phyloP scores from a whole-genome alignment of 2,888 invertebrate genomes.

The Cantharis rufa region DNA sequence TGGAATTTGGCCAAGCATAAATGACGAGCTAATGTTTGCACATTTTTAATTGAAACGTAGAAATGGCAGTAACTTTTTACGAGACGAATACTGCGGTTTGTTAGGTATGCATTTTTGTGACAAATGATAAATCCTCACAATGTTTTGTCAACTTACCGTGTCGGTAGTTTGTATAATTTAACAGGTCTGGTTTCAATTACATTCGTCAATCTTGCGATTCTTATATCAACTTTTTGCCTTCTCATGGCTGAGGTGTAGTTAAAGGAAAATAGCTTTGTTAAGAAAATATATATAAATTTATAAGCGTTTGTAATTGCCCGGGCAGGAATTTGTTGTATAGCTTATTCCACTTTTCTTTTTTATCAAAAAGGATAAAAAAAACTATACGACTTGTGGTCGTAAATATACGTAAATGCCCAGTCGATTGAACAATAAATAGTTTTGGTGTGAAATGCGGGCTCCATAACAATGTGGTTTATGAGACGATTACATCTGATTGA shows the following conservation, averaged over 20 bases:
- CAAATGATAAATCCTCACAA: conserved; percentile 49
- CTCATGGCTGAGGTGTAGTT: neutral
- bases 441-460: conserved; percentile 39
- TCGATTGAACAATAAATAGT: conserved; percentile 46
- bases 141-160: conserved; percentile 50
- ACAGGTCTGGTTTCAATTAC: conserved; percentile 45
- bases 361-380: conserved; percentile 7
- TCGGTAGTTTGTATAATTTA: conserved; percentile 47
- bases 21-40: conserved; percentile 51
- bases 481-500: conserved; percentile 44
- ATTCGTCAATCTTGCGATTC: conserved; percentile 30
- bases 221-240: conserved; percentile 21
- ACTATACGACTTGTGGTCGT: conserved; percentile 30
- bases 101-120: conserved; percentile 54
- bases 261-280: neutral
- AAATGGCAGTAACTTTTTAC: conserved; percentile 36
- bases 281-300: conserved; percentile 6
- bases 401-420: conserved; percentile 45
- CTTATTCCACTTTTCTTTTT: conserved; percentile 14
- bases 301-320: neutral
- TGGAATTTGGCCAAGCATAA: conserved; percentile 46
- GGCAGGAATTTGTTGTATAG: conserved; percentile 16
- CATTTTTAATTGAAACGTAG: conserved; percentile 53
- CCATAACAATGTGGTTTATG: conserved; percentile 39
- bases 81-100: conserved; percentile 47